Evolutionary conservation across 2,797 vertebrate genomes (phyloP), one percentile per base, ranked within the genome.

Genomic region (Tragopan temminckii): DNA sequence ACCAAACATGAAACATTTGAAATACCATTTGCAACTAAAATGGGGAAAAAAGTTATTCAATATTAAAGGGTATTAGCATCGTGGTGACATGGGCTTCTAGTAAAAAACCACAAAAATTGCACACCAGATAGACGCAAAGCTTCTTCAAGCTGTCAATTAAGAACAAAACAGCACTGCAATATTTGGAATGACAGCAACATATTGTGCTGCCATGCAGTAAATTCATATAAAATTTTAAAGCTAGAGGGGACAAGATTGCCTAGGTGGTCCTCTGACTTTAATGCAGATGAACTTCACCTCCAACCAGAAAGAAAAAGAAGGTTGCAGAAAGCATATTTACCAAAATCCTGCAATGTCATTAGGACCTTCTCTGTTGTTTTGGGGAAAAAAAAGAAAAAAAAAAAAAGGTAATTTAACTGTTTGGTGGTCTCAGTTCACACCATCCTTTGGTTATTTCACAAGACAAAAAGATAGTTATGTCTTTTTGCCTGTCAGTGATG

Each of bases 61-160:
- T 52, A 74, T 33, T 66, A 53, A 85, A 83, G 14, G 9, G 4
- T 66, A 64, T 43, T 83, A 86, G 46, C 40, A 91, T 40, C 58
- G 88, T 59, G 27, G 63, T 77, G 79, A 48, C 17, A 46, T 4
- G 3, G 16, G 24, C 35, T 12, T 38, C 45, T 74, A 42, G n/a
- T 29, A 85, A 48, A 85, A 93, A 89, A 71, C 23, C 31, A 20
- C 24, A 81, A 63, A 36, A 91, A 61, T 5, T 77, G 24, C 24
- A 83, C 18, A 74, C 5, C 17, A 2, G 0, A 21, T n/a, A 57
- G 46, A 69, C 31, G 13, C 38, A 83, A 90, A 89, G 35, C 31
- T 71, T 92, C 72, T 88, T 80, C 31, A n/a, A 92, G 40, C 18
- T 74, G 35, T 89, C 83, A 95, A 76, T 78, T 84, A 76, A 71